Percentiles rank a stretch among this genome's conserved stretches.
These are phyloP conservation scores for Atherinosoma microstoma DNA, from an alignment of 2,797 vertebrate species.

Conservation along the genomic window DNA sequence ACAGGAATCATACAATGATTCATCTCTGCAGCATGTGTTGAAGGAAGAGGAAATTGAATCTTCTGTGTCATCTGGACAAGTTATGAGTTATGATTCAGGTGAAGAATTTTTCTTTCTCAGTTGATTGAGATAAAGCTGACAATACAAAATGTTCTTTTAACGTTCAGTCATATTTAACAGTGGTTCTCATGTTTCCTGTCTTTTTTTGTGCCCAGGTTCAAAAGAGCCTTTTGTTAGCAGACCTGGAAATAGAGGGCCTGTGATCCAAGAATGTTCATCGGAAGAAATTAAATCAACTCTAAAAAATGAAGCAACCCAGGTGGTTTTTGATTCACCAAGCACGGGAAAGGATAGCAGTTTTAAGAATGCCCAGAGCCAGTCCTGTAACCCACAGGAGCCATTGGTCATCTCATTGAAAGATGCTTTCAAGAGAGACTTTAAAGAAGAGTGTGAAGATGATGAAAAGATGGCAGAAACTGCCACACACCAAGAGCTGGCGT, in stretches of 20 bases:
- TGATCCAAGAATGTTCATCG: conserved; percentile 16
- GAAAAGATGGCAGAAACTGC: conserved; percentile 18
- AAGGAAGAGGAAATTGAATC: conserved; percentile 65
- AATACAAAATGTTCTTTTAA: not conserved
- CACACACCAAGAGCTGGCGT: not conserved
- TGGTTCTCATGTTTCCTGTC: conserved; percentile 7
- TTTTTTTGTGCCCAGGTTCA: conserved; percentile 24
- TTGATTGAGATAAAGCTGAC: not conserved
- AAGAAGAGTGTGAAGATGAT: conserved; percentile 19
- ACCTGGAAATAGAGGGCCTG: conserved; percentile 15
- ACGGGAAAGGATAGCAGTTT: not conserved
- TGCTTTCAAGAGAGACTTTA: conserved; percentile 13
- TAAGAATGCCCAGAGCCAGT: conserved; percentile 14
- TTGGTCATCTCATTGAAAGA: conserved; percentile 30
- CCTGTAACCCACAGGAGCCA: conserved; percentile 20
- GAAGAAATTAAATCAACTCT: not conserved
- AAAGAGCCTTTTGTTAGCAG: not conserved
- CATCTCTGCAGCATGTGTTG: conserved; percentile 41
- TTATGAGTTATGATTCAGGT: conserved; percentile 50
- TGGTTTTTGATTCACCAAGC: not conserved
- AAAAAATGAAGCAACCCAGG: conserved; percentile 14
- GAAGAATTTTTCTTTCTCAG: conserved; percentile 2
- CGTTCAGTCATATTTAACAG: not conserved
- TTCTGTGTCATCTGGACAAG: conserved; percentile 28
- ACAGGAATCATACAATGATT: conserved; percentile 43